Evolutionary conservation across 2,797 vertebrate genomes (phyloP), one percentile per base, ranked within the genome.

Genomic region (Lutra lutra): DNA sequence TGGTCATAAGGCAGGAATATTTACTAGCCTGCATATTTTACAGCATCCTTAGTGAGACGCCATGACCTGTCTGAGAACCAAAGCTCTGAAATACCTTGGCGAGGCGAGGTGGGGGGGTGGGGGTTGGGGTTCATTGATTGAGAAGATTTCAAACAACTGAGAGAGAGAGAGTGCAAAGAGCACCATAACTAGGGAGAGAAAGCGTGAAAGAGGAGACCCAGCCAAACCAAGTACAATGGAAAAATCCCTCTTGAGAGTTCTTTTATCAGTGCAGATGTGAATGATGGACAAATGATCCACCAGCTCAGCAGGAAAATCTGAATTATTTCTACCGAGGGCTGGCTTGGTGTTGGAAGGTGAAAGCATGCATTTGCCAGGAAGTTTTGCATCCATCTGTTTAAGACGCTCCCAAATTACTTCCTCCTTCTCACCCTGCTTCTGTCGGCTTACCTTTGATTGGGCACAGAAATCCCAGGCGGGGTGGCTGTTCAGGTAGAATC

Each of bases 281-380:
- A 75, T 38, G 32, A 70, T 66, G 54, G 94, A 89, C 83, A 94
- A 87, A 96, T 70, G 95, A 82, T 80, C 66, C 60, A 46, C 64
- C 54, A 96, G 48, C 43, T 94, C 80, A 84, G 96, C 75, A 92
- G 93, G 87, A 94, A 95, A 95, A 87, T 85, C 48, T 48, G 83
- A 96, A 95, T 94, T 56, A 91, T 96, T 90, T 89, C 73, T 87
- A 90, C 84, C 6, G 23, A 72, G 56, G 56, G 38, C 58, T 21
- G 2, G 43, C 29, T 83, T 72, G 38, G 7, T 58, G 43, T 54
- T 38, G 15, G 68, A 95, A 78, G 38, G 3, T 13, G 2, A 86
- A 89, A 79, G 56, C 12, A 29, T 1, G 17, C 13, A 82, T 27
- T 77, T 54, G 54, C 84, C 56, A 66, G 79, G 14, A 92, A 97